Evolutionary conservation across 1,140 invertebrate genomes (phyloP).

Genomic region (Hormaphis cornu): DNA sequence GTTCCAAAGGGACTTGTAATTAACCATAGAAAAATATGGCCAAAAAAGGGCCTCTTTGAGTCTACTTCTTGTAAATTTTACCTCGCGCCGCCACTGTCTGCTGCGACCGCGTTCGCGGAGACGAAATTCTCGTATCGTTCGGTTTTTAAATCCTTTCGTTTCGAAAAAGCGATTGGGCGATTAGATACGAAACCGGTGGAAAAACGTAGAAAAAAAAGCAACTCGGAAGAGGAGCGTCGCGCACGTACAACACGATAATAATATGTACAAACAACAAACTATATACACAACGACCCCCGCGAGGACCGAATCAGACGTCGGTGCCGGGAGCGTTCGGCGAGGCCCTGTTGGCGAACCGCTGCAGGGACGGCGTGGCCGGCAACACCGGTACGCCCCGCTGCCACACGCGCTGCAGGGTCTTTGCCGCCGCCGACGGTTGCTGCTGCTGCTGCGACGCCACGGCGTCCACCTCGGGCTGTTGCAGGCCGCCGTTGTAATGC

Average conservation of each 20-base stretch:
- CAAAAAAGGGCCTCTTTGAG: too few relatives aligned
- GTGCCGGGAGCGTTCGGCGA: conserved; percentile 21
- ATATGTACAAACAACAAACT: background rate
- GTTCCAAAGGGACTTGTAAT: too few relatives aligned
- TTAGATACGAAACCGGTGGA: too few relatives aligned
- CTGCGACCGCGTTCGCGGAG: too few relatives aligned
- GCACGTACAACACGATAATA: background rate
- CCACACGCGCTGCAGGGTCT: conserved; percentile 37
- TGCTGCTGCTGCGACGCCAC: background rate
- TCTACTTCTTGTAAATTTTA: too few relatives aligned
- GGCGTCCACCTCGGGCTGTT: background rate
- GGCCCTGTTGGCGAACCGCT: conserved; percentile 3
- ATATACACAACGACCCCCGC: too few relatives aligned
- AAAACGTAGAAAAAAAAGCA: background rate
- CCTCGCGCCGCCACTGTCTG: too few relatives aligned
- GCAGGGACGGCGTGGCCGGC: conserved; percentile 33
- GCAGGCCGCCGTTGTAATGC: background rate
- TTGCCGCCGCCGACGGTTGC: conserved; percentile 30
- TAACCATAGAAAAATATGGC: too few relatives aligned
- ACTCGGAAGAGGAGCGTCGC: background rate
- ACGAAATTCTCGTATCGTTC: too few relatives aligned
- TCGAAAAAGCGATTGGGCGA: too few relatives aligned
- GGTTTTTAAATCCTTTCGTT: too few relatives aligned
- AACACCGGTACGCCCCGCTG: conserved; percentile 36
- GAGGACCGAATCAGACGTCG: background rate